A percentile compares a stretch with the other conserved stretches of the same genome.
These are phyloP conservation scores for Cnemophilus loriae DNA, from an alignment of 2,113 vertebrate species.

Conservation along the genomic window DNA sequence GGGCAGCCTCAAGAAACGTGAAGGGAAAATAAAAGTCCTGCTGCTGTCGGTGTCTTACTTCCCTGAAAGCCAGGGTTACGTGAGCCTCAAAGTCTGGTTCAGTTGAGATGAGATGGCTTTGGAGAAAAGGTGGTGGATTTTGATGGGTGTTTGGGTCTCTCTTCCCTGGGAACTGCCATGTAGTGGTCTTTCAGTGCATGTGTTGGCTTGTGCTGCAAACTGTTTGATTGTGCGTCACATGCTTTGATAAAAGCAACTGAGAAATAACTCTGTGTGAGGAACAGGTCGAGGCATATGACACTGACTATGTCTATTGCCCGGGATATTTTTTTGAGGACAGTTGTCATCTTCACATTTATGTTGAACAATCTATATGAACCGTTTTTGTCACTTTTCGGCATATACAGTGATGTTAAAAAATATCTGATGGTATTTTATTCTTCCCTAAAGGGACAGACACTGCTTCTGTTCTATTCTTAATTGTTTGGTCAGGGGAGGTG, in stretches of 20 bases:
- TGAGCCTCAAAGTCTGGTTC: neutral
- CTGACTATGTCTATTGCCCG: neutral
- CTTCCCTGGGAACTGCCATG: neutral
- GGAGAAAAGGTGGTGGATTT: neutral
- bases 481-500: neutral
- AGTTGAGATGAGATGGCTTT: neutral
- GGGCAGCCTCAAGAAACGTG: neutral
- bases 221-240: neutral
- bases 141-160: neutral
- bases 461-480: slow-evolving; percentile 1
- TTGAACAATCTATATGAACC: neutral
- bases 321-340: neutral
- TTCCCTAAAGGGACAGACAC: neutral
- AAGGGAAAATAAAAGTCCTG: neutral
- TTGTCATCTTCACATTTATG: neutral
- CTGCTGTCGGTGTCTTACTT: neutral
- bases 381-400: neutral
- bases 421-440: neutral
- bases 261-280: neutral
- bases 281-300: neutral
- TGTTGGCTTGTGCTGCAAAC: neutral
- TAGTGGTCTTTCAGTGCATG: rapidly evolving
- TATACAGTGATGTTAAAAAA: neutral
- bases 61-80: neutral
- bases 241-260: neutral